phyloP scores from a whole-genome alignment of 2,113 vertebrate genomes.

The Podilymbus podiceps region DNA sequence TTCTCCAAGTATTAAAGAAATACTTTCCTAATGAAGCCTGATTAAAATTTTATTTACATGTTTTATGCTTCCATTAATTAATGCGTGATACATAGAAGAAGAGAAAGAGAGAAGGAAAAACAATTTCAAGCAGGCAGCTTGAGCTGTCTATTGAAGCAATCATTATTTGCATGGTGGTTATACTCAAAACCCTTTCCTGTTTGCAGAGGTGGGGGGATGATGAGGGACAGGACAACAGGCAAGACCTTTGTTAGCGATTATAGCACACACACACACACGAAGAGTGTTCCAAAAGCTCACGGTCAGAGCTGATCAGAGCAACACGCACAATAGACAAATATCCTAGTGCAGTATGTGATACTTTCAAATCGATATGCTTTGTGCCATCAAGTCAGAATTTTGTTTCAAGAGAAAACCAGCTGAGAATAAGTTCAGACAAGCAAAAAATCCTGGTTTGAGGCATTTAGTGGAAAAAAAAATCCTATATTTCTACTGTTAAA shows the following conservation, averaged over 20 bases:
- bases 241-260: fast-evolving
- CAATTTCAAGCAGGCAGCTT: neutral
- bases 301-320: neutral
- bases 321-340: fast-evolving
- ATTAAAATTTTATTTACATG: neutral
- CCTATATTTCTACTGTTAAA: neutral
- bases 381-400: neutral
- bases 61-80: neutral
- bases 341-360: neutral
- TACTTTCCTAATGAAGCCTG: neutral
- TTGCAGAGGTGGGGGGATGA: too few relatives aligned
- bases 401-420: neutral
- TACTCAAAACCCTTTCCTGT: neutral
- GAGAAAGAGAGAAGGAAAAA: neutral
- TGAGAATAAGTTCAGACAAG: neutral
- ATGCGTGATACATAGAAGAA: neutral
- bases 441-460: neutral
- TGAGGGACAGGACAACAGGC: neutral
- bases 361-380: neutral
- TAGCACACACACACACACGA: too few relatives aligned
- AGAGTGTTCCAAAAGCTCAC: neutral
- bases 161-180: neutral
- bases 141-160: neutral
- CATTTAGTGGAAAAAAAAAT: neutral
- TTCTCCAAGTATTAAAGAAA: neutral